Evolutionary conservation across 1,140 invertebrate species (phyloP), one percentile per base, ranked within the genome.

Genomic region (Ganaspis sp.): DNA sequence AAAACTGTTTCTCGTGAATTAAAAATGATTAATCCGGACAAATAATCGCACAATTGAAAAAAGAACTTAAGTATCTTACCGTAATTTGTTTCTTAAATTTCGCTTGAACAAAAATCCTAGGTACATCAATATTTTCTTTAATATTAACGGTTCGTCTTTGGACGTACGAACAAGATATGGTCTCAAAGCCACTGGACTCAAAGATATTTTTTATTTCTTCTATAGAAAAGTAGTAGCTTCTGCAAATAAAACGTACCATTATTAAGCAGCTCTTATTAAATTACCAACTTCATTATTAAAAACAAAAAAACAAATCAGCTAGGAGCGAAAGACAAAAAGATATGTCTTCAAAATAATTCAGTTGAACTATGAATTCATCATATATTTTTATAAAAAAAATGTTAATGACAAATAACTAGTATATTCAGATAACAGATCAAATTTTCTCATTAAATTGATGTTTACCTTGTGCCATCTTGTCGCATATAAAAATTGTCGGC

Each of bases 401-500:
- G 17, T 17, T n/a, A 45, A n/a, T n/a, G n/a, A n/a, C n/a, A 15
- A 45, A 45, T 4, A n/a, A 45, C n/a, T 1, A 3, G 12, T 45
- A 45, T 12, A 40, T 40, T 40, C 15, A 40, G 9, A 40, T 40
- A 40, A 40, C 15, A 15, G 1, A 49, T 17, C 1, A 49, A n/a
- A 49, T 15, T 49, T 78, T 42, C 70, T 40, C 26, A 71, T 74
- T 64, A 12, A 21, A 72, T 58, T 19, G 80, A 49, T 49, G 45
- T 64, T 75, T 75, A 96, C 96, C 96, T 94, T 0, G 99, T 99
- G 3, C 98, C 98, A 94, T 99, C 99, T 88, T 99, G 98, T 23
- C 99, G 91, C 88, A 97, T 96, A 88, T 99, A 99, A 82, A 99
- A 96, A 90, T 99, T 99, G 23, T 99, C 97, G 8, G 93, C 88